These are phyloP conservation scores for Heteractis magnifica DNA, from an alignment of 92 coral and sea anemone genomes.

Conservation along the genomic window DNA sequence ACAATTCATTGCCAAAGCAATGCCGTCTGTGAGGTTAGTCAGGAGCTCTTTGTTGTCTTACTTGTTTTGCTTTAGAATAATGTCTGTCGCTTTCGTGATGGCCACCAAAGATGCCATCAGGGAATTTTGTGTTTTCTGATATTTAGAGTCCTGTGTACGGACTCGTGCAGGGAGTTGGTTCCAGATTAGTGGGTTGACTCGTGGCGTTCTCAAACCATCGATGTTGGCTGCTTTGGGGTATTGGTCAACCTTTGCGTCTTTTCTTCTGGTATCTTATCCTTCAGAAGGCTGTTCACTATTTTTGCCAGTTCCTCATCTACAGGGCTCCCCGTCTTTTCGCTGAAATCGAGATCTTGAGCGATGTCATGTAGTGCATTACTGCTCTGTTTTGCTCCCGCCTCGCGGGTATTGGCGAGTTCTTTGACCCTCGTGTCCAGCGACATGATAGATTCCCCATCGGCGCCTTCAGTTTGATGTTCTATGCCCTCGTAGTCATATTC, in stretches of 20 bases:
- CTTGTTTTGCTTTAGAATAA: slow-evolving; percentile 24
- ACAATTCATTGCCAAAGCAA: slow-evolving; percentile 36
- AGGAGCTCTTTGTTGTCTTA: slow-evolving; percentile 39
- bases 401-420: slow-evolving; percentile 26
- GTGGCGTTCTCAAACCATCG: slow-evolving; percentile 45
- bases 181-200: slow-evolving; percentile 68
- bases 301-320: slow-evolving; percentile 45
- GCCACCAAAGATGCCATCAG: slow-evolving; percentile 21
- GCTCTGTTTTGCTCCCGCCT: slow-evolving; percentile 43
- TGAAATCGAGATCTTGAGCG: slow-evolving; percentile 29
- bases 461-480: slow-evolving; percentile 26
- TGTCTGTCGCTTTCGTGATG: slow-evolving; percentile 27
- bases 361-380: slow-evolving; percentile 29
- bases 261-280: slow-evolving; percentile 44
- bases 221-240: slow-evolving; percentile 53
- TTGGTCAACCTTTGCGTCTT: slow-evolving; percentile 46
- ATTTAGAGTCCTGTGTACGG: slow-evolving; percentile 53
- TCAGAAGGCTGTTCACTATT: slow-evolving; percentile 40
- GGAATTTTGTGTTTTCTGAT: slow-evolving; percentile 32
- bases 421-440: slow-evolving; percentile 23
- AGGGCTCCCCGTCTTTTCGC: slow-evolving; percentile 53
- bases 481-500: slow-evolving; percentile 23
- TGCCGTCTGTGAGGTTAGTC: slow-evolving; percentile 57
- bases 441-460: slow-evolving; percentile 21
- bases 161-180: slow-evolving; percentile 44